Evolutionary conservation across 2,888 invertebrate genomes (phyloP).

Genomic region (Apodemia mormo): DNA sequence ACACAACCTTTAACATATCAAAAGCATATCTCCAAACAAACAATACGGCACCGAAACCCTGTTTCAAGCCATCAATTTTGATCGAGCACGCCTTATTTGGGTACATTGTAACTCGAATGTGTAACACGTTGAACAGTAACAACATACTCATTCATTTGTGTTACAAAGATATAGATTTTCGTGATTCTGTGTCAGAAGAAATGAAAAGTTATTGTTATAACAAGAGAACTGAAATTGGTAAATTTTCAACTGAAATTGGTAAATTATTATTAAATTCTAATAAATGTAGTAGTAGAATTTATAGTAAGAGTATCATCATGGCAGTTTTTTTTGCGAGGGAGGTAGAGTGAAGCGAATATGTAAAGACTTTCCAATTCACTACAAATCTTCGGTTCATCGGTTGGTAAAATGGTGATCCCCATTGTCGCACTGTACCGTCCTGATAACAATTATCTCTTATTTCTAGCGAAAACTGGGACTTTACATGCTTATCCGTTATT

Average conservation of each 20-base stretch:
- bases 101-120: conserved; percentile 9
- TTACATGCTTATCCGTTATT: no score
- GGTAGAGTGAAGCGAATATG: no score
- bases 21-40: conserved; percentile 13
- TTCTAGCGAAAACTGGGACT: no score
- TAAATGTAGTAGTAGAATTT: no score
- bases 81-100: conserved; percentile 11
- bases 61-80: conserved; percentile 9
- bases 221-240: background rate
- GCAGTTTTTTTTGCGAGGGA: no score
- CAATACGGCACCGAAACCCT: conserved; percentile 15
- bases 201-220: conserved; percentile 3
- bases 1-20: conserved; percentile 10
- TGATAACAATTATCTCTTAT: no score
- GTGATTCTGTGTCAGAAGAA: background rate
- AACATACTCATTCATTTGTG: background rate
- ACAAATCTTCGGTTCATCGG: no score
- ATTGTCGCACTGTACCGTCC: no score
- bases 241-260: background rate
- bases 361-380: no score
- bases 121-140: conserved; percentile 5
- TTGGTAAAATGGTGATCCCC: no score
- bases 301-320: no score
- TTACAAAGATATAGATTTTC: background rate
- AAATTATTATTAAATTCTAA: no score